Percentiles rank a stretch among this genome's conserved stretches.
phyloP scores from a whole-genome alignment of 2,113 vertebrate genomes.

The Hydrolagus affinis region DNA sequence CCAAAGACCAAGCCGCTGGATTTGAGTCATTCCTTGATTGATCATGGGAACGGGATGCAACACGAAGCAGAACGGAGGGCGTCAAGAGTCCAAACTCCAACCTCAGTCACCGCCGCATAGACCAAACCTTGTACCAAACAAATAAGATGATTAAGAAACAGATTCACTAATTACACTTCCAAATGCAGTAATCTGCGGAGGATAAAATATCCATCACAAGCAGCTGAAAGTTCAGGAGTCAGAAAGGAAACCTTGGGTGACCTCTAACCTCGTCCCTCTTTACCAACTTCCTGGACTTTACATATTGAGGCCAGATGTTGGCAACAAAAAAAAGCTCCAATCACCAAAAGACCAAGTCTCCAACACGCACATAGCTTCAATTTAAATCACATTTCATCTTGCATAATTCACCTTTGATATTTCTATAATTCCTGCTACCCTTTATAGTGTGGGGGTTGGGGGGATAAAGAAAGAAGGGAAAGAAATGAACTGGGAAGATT shows the following conservation, averaged over 20 bases:
- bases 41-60: slow-evolving; percentile 46
- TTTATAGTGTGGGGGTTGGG: neutral
- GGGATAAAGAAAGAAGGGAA: neutral
- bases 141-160: slow-evolving; percentile 81
- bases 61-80: slow-evolving; percentile 43
- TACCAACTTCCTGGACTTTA: slow-evolving; percentile 73
- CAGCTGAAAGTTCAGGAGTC: slow-evolving; percentile 68
- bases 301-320: slow-evolving; percentile 94
- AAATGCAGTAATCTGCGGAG: slow-evolving; percentile 85
- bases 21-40: slow-evolving; percentile 45
- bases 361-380: slow-evolving; percentile 47
- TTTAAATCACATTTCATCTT: slow-evolving; percentile 45
- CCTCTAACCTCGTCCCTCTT: slow-evolving; percentile 68
- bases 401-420: slow-evolving; percentile 38
- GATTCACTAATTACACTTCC: slow-evolving; percentile 88
- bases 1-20: neutral
- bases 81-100: slow-evolving; percentile 45
- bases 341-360: slow-evolving; percentile 47
- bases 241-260: slow-evolving; percentile 79
- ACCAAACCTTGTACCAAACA: slow-evolving; percentile 58
- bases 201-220: slow-evolving; percentile 94
- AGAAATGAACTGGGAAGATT: slow-evolving; percentile 34
- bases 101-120: slow-evolving; percentile 51
- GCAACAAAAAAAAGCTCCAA: slow-evolving; percentile 36
- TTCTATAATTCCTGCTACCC: slow-evolving; percentile 39